phyloP scores from a whole-genome alignment of 2,888 invertebrate genomes.

The Acleris sparsana region DNA sequence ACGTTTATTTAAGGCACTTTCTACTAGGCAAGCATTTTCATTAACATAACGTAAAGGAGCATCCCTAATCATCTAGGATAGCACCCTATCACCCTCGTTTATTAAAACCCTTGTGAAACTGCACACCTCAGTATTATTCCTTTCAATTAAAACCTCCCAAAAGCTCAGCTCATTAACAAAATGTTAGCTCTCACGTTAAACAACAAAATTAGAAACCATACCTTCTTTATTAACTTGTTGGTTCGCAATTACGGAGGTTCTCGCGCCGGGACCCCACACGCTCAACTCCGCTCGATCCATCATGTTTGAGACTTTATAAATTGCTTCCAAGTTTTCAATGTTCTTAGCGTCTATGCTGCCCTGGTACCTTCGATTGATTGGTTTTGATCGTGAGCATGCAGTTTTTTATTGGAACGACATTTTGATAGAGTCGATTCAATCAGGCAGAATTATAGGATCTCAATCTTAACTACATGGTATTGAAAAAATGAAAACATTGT shows the following conservation, averaged over 20 bases:
- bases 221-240: constrained; percentile 14
- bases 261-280: constrained; percentile 17
- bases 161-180: too few relatives aligned
- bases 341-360: constrained; percentile 45
- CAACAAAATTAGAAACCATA: constrained; percentile 11
- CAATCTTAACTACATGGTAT: too few relatives aligned
- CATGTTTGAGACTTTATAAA: constrained; percentile 80
- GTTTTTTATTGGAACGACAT: constrained; percentile 7
- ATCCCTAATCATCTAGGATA: too few relatives aligned
- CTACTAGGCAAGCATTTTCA: too few relatives aligned
- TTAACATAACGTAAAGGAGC: too few relatives aligned
- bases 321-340: constrained; percentile 69
- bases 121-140: not conserved
- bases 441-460: too few relatives aligned
- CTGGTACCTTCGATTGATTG: constrained; percentile 49
- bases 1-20: too few relatives aligned
- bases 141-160: not conserved
- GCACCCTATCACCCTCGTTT: too few relatives aligned
- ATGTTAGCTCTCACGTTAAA: constrained; percentile 1
- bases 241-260: constrained; percentile 15
- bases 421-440: too few relatives aligned
- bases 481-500: too few relatives aligned
- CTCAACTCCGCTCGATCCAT: constrained; percentile 55
- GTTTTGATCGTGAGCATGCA: constrained; percentile 37
- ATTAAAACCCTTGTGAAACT: too few relatives aligned